Base-by-base conservation (phyloP, 2,888 invertebrate genomes). In the Chouioia cunea region DNA sequence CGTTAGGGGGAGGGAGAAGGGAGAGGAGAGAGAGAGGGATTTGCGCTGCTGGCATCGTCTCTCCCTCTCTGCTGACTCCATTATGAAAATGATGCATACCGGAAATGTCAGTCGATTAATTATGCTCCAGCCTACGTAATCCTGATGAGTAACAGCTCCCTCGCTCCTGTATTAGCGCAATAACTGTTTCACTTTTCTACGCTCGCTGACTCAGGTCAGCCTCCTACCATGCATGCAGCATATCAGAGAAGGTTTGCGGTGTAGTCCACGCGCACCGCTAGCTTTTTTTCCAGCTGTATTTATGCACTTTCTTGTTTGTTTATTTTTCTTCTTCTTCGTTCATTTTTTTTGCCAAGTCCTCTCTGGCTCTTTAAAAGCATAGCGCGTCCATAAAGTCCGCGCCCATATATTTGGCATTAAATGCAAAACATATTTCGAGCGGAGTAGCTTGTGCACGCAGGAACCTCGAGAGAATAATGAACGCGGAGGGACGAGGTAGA, bases 71-170 rank as follows among this genome's bases (percentile, higher is more conserved):
- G 78, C 78, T 79, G 79, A 80, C 80, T 80, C 75, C 68, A 75
- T 77, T 80, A 81, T 78, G 79, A 80, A 79, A 79, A 76, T 79
- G 77, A 80, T 77, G 76, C 78, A 78, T 77, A 75, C 77, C 71
- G 75, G 76, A 76, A 79, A 81, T 82, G 80, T 79, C 78, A 78
- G 79, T 79, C 80, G 80, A 82, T 84, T 83, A 82, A 82, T 84
- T 82, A 80, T 80, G 76, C 73, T 75, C 75, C 77, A 77, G 76
- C 36, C 36, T 36, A 12, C 78, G 74, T 81, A 82, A 81, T 81
- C 79, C 79, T 79, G 79, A 80, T 80, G 36, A 36, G 36, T 36
- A 36, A 36, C 36, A 36, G 77, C 36, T 36, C 36, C 36, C 36
- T 3, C 36, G 36, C 36, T 36, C 36, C 36, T 8, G 36, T 36